phyloP scores from a whole-genome alignment of 2,888 invertebrate species.

The Leptinotarsa juncta region DNA sequence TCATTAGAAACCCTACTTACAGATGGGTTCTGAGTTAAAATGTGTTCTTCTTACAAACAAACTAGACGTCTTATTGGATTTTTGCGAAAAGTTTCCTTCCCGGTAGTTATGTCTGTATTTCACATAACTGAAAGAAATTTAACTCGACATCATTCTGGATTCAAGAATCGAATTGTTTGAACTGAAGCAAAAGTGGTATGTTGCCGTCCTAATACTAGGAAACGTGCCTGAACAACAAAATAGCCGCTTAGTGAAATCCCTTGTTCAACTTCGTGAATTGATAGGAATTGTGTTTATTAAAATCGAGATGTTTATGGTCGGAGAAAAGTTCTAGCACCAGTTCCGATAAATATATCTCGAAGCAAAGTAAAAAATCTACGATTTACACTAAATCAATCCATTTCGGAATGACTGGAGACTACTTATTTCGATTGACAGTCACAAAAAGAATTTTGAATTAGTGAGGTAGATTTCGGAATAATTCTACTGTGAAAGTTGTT shows the following conservation, averaged over 20 bases:
- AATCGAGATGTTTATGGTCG: slow-evolving; percentile 32
- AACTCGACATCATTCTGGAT: not conserved
- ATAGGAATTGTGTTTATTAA: slow-evolving; percentile 49
- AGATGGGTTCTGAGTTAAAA: no score
- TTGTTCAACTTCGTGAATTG: slow-evolving; percentile 54
- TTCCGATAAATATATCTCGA: not conserved
- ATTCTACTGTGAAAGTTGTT: no score
- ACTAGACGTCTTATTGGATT: no score
- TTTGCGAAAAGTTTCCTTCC: no score
- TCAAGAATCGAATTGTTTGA: slow-evolving; percentile 9
- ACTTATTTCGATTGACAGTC: no score
- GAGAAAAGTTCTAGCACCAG: not conserved
- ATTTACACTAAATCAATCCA: no score
- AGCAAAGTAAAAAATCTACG: no score
- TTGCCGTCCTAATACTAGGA: slow-evolving; percentile 51
- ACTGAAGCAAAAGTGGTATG: slow-evolving; percentile 32
- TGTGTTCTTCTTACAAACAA: no score
- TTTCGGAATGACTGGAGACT: no score
- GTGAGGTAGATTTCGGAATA: no score
- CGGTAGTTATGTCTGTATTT: not conserved
- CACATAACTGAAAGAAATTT: not conserved
- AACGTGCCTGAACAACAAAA: slow-evolving; percentile 59
- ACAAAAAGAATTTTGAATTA: no score
- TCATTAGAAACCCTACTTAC: no score
- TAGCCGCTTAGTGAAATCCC: slow-evolving; percentile 60